These are phyloP conservation scores for Hippocampus kuda DNA, from an alignment of 2,797 vertebrate species.

Conservation along the genomic window DNA sequence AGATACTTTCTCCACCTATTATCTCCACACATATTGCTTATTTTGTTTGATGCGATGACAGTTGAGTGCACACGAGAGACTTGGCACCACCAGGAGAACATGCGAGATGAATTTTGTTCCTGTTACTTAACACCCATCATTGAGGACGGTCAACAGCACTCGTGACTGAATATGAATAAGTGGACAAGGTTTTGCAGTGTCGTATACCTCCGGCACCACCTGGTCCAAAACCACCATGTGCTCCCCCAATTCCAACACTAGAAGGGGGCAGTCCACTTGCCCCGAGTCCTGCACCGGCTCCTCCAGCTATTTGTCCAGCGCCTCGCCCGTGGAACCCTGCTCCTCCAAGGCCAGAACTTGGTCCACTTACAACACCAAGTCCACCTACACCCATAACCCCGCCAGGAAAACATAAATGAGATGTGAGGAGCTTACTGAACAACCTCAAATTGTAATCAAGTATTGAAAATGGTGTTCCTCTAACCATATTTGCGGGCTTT, in stretches of 20 bases:
- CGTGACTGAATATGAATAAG: slow-evolving; percentile 4
- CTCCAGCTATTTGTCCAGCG: slow-evolving; percentile 38
- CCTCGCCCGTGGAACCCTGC: slow-evolving; percentile 39
- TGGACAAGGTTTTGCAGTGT: neutral
- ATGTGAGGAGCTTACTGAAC: neutral
- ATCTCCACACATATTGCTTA: neutral
- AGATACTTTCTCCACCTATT: neutral
- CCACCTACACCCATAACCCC: slow-evolving; percentile 46
- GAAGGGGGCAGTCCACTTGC: slow-evolving; percentile 34
- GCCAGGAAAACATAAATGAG: slow-evolving; percentile 32
- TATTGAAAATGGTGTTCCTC: slow-evolving; percentile 10
- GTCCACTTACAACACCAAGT: slow-evolving; percentile 32
- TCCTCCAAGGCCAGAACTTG: slow-evolving; percentile 43
- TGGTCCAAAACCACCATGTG: slow-evolving; percentile 42
- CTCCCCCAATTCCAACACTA: slow-evolving; percentile 37
- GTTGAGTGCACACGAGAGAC: neutral
- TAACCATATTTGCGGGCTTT: slow-evolving; percentile 70
- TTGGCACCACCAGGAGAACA: neutral
- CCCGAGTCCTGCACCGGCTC: slow-evolving; percentile 38
- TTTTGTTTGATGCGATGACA: neutral
- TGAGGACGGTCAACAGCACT: neutral
- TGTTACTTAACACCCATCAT: neutral
- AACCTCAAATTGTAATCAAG: neutral
- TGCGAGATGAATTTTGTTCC: neutral
- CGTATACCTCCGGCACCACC: slow-evolving; percentile 31